Base-by-base conservation (phyloP, 2,113 vertebrate genomes). In the Passer domesticus region DNA sequence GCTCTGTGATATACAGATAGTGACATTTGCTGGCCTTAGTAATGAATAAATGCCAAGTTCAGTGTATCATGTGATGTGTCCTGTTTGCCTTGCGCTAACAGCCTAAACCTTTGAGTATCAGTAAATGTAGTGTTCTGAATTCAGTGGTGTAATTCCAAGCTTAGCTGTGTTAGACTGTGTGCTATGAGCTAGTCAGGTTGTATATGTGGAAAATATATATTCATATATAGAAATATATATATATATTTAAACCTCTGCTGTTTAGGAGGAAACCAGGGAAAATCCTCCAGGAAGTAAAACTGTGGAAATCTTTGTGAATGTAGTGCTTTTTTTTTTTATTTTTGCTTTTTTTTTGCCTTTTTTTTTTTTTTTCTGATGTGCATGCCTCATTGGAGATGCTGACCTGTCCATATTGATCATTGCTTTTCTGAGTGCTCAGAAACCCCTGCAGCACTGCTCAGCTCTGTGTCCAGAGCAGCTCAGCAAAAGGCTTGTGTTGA, bases 141-240 rank as follows among this genome's bases (percentile, higher is more conserved):
- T 95, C 96, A 89, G 89, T 97, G 89, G 90, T 94, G 95, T 97
- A 69, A 93, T 94, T 93, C 95, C 92, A 79, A 90, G 94, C 91
- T 85, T 97, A 96, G 85, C 95, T 94, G 83, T 97, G 84, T 91
- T 96, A 96, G 96, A 96, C 92, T 91, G 89, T 97, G 95, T 96
- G 59, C 85, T 97, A 94, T 94, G 95, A 96, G 58, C 94, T 98
- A 97, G 97, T 96, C 75, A 78, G 96, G 96, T 96, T 96, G 96
- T 95, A 78, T 92, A 68, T 75, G 84, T 96, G 95, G 73, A 94
- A 92, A 93, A 96, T 91, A 93, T 77, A 89, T 94, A 94, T 96
- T 92, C 77, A 78, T 94, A 89, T 95, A 75, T 96, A 94, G 74
- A 94, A 89, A 91, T 73, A 96, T 83, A 91, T 92, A 92, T 89